Conservation (phyloP, 2,888 invertebrate genomes). For the Catotricha subobsoleta region DNA sequence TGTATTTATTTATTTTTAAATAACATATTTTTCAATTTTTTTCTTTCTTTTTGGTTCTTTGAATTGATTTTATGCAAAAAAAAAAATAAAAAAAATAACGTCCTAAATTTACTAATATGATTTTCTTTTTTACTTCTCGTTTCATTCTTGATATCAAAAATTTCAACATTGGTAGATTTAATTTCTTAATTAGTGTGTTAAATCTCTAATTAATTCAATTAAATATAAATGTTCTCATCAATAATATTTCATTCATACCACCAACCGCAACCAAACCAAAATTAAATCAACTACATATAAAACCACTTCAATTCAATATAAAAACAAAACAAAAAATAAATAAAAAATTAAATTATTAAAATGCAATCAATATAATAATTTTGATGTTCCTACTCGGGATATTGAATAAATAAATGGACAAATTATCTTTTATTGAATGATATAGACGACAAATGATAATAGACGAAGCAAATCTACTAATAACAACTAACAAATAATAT, state of each 20-base stretch:
- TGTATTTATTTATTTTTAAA: not conserved
- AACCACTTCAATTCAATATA: too few relatives aligned
- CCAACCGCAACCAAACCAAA: too few relatives aligned
- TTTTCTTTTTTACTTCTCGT: not conserved
- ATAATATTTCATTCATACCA: too few relatives aligned
- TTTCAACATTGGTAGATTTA: not conserved
- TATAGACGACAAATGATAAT: conserved; percentile 7
- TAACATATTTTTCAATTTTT: not conserved
- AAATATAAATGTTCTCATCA: not conserved
- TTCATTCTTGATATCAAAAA: not conserved
- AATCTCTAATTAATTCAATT: conserved; percentile 3
- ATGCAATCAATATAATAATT: too few relatives aligned
- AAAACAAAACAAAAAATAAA: too few relatives aligned
- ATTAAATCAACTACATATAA: too few relatives aligned
- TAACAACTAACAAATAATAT: conserved; percentile 5
- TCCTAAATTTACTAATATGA: not conserved
- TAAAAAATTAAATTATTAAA: too few relatives aligned
- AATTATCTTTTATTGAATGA: conserved; percentile 6
- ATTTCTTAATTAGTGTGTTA: conserved; percentile 1
- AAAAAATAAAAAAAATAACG: not conserved
- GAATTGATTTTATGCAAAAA: not conserved
- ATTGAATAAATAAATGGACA: too few relatives aligned
- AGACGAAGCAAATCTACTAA: conserved; percentile 3
- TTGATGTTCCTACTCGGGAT: too few relatives aligned
- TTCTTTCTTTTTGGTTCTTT: not conserved